Percentiles rank a stretch among this genome's conserved stretches.
phyloP scores from a whole-genome alignment of 2,113 vertebrate genomes.

The Bubo scandiacus region DNA sequence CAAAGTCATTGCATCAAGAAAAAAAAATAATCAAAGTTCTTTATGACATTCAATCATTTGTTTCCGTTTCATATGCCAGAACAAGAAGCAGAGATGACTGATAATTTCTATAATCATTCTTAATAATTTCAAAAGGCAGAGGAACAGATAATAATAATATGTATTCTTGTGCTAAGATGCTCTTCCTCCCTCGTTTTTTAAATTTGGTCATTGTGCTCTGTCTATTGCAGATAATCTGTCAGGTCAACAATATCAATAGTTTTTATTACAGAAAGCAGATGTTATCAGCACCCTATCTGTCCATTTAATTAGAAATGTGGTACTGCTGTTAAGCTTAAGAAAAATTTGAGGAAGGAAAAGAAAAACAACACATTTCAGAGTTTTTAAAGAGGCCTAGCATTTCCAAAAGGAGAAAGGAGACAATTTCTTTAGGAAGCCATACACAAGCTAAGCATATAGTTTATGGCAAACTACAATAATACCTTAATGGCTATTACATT shows the following conservation, averaged over 20 bases:
- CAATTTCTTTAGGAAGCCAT: not conserved
- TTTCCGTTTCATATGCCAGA: conserved; percentile 30
- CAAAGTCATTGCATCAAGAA: not conserved
- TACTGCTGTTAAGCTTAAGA: conserved; percentile 27
- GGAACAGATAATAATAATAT: conserved; percentile 15
- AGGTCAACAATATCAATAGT: conserved; percentile 71
- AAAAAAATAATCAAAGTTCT: conserved; percentile 17
- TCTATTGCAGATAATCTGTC: conserved; percentile 67
- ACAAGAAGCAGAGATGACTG: conserved; percentile 42
- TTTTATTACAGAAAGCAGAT: conserved; percentile 71
- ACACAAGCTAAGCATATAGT: not conserved
- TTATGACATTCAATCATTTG: not conserved
- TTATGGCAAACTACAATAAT: not conserved
- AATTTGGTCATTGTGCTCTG: conserved; percentile 39
- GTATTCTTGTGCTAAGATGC: conserved; percentile 10
- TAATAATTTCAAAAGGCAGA: conserved; percentile 40
- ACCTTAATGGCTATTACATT: not conserved
- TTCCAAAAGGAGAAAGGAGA: not conserved
- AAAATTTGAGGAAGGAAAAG: not conserved
- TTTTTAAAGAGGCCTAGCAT: not conserved
- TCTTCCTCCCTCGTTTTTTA: conserved; percentile 16
- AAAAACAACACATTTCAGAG: not conserved
- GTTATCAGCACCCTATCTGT: conserved; percentile 63
- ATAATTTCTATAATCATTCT: conserved; percentile 51
- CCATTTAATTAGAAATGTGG: conserved; percentile 73